Base-by-base conservation (phyloP, 2,888 invertebrate species). In the Catocala fraxini region DNA sequence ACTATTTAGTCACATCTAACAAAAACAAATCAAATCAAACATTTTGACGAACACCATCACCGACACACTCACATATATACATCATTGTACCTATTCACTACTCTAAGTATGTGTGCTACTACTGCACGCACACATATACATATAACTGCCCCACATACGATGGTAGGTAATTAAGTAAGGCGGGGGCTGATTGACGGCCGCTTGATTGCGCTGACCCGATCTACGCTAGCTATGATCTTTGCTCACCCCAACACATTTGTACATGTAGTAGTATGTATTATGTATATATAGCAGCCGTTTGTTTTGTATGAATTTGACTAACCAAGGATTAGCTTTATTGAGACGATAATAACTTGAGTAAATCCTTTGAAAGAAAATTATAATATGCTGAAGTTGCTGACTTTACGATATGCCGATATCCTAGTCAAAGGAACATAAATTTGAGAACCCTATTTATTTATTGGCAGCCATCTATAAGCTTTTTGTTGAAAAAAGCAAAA, bases 131-230 rank as follows among this genome's bases (percentile, higher is more conserved):
- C 68, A 59, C 9, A n/a, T 33, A 60, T 0, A 9, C 35, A 39
- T 39, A 55, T 33, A 61, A 70, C 68, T 77, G 65, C 59, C 68
- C 62, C 72, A 66, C 75, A 79, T 73, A 77, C 81, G 72, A 75
- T 75, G 73, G 75, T 75, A 77, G 82, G 86, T 85, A 86, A 86
- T 86, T 86, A 87, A 86, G 85, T 86, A 86, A 87, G 82, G 82
- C 79, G 70, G 71, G 79, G 59, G 59, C 75, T 80, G 86, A 87
- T 84, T 88, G 88, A 87, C 87, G 82, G 81, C 72, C 83, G 83
- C 74, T 75, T 86, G 88, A 88, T 88, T 87, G 86, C 83, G 70
- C 70, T 73, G 72, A 65, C 79, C 81, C 78, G 74, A 75, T 73
- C 80, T 68, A 71, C 73, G 67, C 71, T 68, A 68, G 65, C 77